A percentile compares a stretch with the other conserved stretches of the same genome.
phyloP scores from a whole-genome alignment of 2,113 vertebrate species.

The Equus przewalskii region DNA sequence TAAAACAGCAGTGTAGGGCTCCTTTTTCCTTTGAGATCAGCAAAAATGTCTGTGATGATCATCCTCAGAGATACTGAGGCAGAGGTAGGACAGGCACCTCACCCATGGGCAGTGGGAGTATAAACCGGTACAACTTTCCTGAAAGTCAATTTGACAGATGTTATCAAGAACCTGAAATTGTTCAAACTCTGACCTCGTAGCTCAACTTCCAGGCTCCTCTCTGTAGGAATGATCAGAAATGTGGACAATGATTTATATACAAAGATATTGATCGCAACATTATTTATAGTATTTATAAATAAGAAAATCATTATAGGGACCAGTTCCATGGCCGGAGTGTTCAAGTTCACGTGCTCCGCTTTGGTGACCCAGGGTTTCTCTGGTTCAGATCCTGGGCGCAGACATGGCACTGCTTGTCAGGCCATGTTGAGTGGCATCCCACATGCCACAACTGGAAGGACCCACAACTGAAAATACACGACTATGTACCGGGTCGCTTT shows the following conservation, averaged over 20 bases:
- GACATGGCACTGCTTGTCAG: too few relatives aligned
- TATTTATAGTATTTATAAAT: not conserved
- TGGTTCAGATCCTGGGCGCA: too few relatives aligned
- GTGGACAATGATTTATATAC: not conserved
- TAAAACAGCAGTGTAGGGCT: not conserved
- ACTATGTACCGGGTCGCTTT: too few relatives aligned
- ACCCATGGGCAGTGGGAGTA: not conserved
- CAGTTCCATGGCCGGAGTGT: too few relatives aligned
- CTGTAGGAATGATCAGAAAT: conserved; percentile 23
- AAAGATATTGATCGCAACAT: not conserved
- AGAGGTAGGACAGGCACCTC: not conserved
- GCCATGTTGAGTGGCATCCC: too few relatives aligned
- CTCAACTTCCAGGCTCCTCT: not conserved
- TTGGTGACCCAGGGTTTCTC: too few relatives aligned
- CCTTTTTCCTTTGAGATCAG: not conserved
- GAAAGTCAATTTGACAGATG: not conserved
- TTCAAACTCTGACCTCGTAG: not conserved
- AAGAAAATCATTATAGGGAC: not conserved
- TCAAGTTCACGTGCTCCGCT: too few relatives aligned
- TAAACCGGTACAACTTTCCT: not conserved
- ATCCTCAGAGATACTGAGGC: not conserved
- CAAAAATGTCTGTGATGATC: not conserved
- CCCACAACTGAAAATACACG: too few relatives aligned
- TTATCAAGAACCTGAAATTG: not conserved
- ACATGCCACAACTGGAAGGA: too few relatives aligned